Evolutionary conservation across 2,113 vertebrate genomes (phyloP).

Genomic region (Malurus elegans): DNA sequence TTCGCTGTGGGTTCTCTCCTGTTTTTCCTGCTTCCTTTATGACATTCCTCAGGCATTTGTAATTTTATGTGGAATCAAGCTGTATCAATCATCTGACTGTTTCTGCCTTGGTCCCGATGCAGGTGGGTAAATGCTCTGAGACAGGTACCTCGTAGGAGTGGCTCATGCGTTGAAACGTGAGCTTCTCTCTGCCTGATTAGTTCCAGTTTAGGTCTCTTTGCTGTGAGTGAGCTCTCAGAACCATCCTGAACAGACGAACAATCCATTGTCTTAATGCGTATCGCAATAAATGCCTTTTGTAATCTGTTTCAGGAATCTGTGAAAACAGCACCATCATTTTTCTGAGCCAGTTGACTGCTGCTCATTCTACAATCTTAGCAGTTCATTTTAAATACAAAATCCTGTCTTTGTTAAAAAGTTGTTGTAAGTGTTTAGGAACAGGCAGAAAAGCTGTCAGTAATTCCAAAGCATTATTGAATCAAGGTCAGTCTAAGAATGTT

Average conservation of each 20-base stretch:
- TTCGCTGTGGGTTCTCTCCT: neutral
- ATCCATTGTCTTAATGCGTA: neutral
- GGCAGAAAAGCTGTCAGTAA: neutral
- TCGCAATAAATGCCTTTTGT: neutral
- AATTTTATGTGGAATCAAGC: neutral
- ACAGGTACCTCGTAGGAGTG: neutral
- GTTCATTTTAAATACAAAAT: constrained; percentile 27
- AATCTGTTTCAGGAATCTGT: neutral
- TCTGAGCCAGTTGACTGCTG: neutral
- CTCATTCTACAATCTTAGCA: neutral
- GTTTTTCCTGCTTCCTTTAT: neutral
- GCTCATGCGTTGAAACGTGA: neutral
- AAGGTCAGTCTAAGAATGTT: neutral
- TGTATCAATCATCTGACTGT: neutral
- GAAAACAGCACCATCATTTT: neutral
- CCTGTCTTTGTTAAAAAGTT: neutral
- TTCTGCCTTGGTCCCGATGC: neutral
- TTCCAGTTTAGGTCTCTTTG: neutral
- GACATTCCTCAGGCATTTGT: neutral
- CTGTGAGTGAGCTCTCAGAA: neutral
- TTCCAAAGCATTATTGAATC: neutral
- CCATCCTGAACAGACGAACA: neutral
- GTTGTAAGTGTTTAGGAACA: neutral
- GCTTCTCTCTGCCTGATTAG: neutral
- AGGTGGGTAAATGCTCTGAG: neutral